Evolutionary conservation across 2,888 invertebrate genomes (phyloP), one percentile per base, ranked within the genome.

Genomic region (Caenorhabditis uteleia): DNA sequence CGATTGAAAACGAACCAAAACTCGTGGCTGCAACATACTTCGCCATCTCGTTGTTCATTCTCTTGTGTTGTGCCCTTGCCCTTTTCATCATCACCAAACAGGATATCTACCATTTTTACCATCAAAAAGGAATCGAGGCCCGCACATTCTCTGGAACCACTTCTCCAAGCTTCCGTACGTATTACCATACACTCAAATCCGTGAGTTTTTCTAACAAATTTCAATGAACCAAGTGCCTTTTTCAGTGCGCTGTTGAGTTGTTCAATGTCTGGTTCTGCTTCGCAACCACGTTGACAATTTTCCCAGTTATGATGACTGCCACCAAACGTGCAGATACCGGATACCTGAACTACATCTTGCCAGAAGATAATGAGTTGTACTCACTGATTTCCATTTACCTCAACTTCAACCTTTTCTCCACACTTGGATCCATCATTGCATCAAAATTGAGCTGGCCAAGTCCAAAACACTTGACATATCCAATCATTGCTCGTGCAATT

Each of bases 1-100:
- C 69, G 20, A 66, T 74, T 21, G 46, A 50, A 21, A 44, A 55
- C 18, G 59, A 75, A 23, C 47, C 70, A 34, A 47, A 46, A 40
- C 46, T 65, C 4, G 90, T 94, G 0, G 95, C 95, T 40, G 93
- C 97, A 77, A 94, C 95, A 86, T 98, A 95, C 86, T 98, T 98
- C 85, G 91, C 95, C 65, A 90, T 91, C 0, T 95, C 97, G 23
- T 89, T 97, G 79, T 89, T 95, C 71, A 88, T 95, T 51, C 87
- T 98, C 34, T 87, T 97, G 40, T 86, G 92, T 0, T 95, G 95
- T 83, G 93, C 95, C 81, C 93, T 95, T 84, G 92, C 95, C 0
- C 95, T 94, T 86, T 95, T 94, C 85, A 91, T 92, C 18, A 87
- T 95, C 77, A 94, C 94, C 2, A 87, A 93, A 50, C n/a, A 67